Base-by-base conservation (phyloP, 2,888 invertebrate species). In the Cryptocephalus primarius region DNA sequence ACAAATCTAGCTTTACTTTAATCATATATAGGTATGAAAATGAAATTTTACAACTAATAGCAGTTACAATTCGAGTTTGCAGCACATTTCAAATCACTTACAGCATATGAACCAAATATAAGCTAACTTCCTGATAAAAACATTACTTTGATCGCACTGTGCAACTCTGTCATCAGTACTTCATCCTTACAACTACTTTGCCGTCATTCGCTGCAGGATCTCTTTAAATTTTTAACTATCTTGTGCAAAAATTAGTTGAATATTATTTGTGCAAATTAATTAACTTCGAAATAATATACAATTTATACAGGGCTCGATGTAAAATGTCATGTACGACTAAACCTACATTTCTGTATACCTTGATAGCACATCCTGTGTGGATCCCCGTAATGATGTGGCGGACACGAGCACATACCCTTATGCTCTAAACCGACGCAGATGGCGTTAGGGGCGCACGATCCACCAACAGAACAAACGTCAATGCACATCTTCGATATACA, bases 401-500 rank as follows among this genome's bases (percentile, higher is more conserved):
- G 75, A 66, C 83, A 84, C 64, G 74, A 70, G 72, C 83, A 82
- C 62, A 75, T 71, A 60, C 78, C 77, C 55, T 72, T 74, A 68
- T 81, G 82, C 68, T 80, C 74, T 67, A 74, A 67, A 63, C 79
- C 77, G 66, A 71, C 73, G 75, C 82, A 82, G 63, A 74, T 70
- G 65, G 77, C 75, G 65, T 78, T 78, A 62, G 73, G 69, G 65
- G 75, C 76, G 72, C 83, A 83, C 43, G 68, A 55, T 44, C 64
- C 64, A 51, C 67, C 72, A 48, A 66, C 62, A 63, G 70, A 72
- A 69, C 83, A 83, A 59, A 80, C 77, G 66, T 79, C 77, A 69
- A 77, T 72, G 69, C 83, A 83, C 66, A 73, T 70, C 71, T 77
- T 78, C 60, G 72, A 72, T 58, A 76, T 69, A 70, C 85, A 85